Conservation (phyloP, 2,113 vertebrate genomes). For the Leptosomus discolor region DNA sequence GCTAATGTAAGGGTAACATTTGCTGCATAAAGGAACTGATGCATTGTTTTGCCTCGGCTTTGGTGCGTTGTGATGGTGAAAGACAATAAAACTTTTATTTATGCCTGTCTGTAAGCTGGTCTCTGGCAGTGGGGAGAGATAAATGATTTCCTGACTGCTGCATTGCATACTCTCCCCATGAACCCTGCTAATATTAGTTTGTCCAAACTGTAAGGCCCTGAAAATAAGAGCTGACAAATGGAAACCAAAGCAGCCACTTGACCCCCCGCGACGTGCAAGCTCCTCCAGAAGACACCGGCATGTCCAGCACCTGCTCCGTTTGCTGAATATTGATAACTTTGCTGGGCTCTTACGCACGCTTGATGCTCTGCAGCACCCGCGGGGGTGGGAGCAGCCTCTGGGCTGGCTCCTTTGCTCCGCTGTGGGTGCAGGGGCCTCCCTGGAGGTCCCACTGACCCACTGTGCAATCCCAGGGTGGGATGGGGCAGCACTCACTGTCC, state of each 20-base stretch:
- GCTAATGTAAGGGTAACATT: not conserved
- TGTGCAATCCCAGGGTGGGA: not conserved
- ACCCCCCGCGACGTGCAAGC: not conserved
- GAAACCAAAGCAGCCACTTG: not conserved
- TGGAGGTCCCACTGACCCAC: not conserved
- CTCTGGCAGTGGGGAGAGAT: not conserved
- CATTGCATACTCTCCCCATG: not conserved
- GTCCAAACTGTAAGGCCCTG: not conserved
- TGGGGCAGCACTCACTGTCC: accelerated
- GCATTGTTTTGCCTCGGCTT: not conserved
- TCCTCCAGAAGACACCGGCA: not conserved
- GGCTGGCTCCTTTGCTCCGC: accelerated
- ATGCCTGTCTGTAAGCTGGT: not conserved
- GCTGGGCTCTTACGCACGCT: accelerated
- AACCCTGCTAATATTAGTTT: not conserved
- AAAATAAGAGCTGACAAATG: constrained; percentile 22
- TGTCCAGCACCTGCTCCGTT: not conserved
- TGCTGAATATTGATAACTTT: not conserved
- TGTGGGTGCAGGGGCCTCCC: no score
- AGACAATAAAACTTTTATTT: not conserved
- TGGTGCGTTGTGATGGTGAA: not conserved
- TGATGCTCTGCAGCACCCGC: not conserved
- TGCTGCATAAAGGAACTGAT: not conserved
- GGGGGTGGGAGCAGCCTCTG: accelerated
- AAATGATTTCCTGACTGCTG: not conserved